These are phyloP conservation scores for Sciurus carolinensis DNA, from an alignment of 2,797 vertebrate species.

Conservation along the genomic window DNA sequence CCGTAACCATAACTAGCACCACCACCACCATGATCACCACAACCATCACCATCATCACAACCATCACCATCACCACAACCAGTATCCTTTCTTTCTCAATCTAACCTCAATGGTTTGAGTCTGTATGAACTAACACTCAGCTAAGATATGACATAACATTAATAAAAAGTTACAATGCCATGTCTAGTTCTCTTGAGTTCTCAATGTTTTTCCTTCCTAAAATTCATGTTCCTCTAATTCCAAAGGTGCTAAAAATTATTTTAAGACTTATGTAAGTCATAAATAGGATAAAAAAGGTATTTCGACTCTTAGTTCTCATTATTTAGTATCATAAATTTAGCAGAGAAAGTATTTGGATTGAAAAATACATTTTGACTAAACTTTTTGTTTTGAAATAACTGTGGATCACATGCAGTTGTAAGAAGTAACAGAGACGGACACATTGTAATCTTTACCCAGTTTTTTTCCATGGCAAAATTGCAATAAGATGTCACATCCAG, in stretches of 20 bases:
- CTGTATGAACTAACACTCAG: neutral
- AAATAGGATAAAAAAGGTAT: neutral
- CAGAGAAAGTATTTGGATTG: neutral
- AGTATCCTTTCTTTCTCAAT: neutral
- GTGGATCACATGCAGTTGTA: neutral
- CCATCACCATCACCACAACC: neutral
- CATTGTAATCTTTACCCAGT: neutral
- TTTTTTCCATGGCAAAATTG: neutral
- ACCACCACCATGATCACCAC: too few relatives aligned
- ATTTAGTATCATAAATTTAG: neutral
- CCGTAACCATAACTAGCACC: too few relatives aligned
- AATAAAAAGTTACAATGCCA: neutral
- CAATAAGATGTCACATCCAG: neutral
- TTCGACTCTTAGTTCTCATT: neutral
- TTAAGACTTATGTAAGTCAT: neutral
- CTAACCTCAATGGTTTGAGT: neutral
- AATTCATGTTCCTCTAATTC: neutral
- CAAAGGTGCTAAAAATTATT: slow-evolving; percentile 4
- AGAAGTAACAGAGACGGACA: neutral
- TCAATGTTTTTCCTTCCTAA: neutral
- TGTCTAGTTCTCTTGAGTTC: neutral
- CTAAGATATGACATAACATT: too few relatives aligned
- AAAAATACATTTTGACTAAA: neutral
- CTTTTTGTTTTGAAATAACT: neutral
- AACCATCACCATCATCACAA: neutral